phyloP scores from a whole-genome alignment of 2,888 invertebrate genomes.

The Euzetes globulus region DNA sequence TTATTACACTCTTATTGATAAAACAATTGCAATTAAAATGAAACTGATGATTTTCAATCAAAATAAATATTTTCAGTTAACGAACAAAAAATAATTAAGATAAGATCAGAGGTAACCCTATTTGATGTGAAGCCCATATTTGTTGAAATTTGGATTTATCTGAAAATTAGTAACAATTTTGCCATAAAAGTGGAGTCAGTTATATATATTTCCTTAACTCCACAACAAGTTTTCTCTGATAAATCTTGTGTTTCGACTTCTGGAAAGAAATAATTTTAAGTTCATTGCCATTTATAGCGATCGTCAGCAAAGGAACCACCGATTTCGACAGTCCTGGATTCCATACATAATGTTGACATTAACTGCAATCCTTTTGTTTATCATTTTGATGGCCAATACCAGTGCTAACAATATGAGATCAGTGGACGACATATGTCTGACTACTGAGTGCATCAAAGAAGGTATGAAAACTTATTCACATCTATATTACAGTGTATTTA shows the following conservation, averaged over 20 bases:
- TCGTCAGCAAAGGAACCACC: background rate
- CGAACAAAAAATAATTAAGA: no score
- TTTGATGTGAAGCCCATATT: no score
- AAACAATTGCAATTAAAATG: no score
- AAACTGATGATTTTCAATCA: no score
- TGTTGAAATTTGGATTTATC: no score
- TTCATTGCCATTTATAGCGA: constrained; percentile 22
- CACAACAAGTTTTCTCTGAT: background rate
- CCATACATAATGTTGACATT: constrained; percentile 17
- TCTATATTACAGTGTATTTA: no score
- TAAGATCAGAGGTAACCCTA: no score
- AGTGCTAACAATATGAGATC: background rate
- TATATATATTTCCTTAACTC: background rate
- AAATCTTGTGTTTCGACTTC: background rate
- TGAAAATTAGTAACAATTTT: background rate
- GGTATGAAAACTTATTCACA: background rate
- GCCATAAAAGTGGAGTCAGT: background rate
- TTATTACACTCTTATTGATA: no score
- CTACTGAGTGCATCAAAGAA: constrained; percentile 15
- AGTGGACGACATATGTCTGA: background rate
- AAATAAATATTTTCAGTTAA: no score
- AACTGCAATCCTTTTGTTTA: background rate
- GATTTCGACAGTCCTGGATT: background rate
- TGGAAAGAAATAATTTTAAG: background rate
- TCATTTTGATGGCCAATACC: constrained; percentile 29